A percentile compares a stretch with the other conserved stretches of the same genome.
Evolutionary conservation across 2,113 vertebrate genomes (phyloP).

Genomic region (Pedionomus torquatus): DNA sequence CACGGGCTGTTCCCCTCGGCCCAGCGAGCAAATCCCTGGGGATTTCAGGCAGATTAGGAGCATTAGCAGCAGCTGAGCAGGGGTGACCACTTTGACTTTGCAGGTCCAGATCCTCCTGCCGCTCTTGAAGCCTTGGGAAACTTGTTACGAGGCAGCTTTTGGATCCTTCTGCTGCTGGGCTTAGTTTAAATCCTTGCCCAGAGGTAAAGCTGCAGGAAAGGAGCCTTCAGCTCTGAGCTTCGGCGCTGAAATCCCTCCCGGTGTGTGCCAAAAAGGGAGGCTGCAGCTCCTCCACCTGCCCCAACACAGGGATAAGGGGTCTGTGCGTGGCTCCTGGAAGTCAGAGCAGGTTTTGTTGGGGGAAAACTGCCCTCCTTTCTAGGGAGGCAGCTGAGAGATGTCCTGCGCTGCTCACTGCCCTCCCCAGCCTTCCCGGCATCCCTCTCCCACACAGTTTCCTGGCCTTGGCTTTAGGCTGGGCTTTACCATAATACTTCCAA

Average conservation of each 20-base stretch:
- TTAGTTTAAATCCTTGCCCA: background rate
- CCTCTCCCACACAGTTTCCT: background rate
- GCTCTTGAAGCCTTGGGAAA: rapidly evolving
- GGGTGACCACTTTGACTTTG: background rate
- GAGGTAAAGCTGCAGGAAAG: background rate
- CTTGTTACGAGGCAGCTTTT: background rate
- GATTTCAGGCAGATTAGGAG: background rate
- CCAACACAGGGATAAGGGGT: no score
- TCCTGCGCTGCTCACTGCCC: background rate
- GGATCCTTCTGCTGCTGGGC: background rate
- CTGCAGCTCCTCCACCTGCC: background rate
- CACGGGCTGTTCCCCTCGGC: background rate
- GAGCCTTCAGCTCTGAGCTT: background rate
- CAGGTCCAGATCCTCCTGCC: background rate
- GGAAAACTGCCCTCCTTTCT: background rate
- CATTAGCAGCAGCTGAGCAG: background rate
- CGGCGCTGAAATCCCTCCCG: background rate
- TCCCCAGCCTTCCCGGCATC: background rate
- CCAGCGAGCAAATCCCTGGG: background rate
- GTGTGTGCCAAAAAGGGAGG: background rate
- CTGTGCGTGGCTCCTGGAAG: background rate
- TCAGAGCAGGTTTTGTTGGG: background rate
- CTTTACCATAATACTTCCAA: background rate
- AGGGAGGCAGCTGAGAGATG: background rate
- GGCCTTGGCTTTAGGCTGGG: background rate